Evolutionary conservation across 1,140 invertebrate species (phyloP).

Genomic region (Homarus americanus): DNA sequence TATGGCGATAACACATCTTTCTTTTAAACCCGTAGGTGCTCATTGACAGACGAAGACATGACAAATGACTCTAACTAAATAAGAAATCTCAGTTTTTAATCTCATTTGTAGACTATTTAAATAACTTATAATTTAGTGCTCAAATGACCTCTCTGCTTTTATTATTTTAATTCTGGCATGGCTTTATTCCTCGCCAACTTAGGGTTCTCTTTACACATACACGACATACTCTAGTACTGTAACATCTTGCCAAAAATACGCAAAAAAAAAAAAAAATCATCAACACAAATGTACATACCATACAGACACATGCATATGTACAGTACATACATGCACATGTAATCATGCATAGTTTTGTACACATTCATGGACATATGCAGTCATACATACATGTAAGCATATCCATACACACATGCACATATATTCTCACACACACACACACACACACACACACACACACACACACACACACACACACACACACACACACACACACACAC

Average conservation of each 20-base stretch:
- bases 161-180: not conserved
- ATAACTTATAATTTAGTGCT: slow-evolving; percentile 20
- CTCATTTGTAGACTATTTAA: slow-evolving; percentile 8
- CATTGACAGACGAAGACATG: slow-evolving; percentile 38
- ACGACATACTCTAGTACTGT: too few species aligned
- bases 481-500: slow-evolving; percentile 4
- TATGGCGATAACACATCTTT: slow-evolving; percentile 14
- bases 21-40: slow-evolving; percentile 36
- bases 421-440: not conserved
- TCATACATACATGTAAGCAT: not conserved
- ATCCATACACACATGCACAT: too few species aligned
- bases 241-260: too few species aligned
- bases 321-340: too few species aligned
- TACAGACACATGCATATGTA: not conserved
- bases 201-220: not conserved
- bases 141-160: slow-evolving; percentile 25
- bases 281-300: too few species aligned
- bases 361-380: not conserved
- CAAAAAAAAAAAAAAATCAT: too few species aligned
- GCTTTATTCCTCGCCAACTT: not conserved
- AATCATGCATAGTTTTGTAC: not conserved
- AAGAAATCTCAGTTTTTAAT: slow-evolving; percentile 27
- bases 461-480: not conserved
- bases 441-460: not conserved
- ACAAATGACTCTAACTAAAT: slow-evolving; percentile 8